A percentile compares a stretch with the other conserved stretches of the same genome.
These are phyloP conservation scores for Heliconius cydno DNA, from an alignment of 2,888 invertebrate genomes.

Conservation along the genomic window DNA sequence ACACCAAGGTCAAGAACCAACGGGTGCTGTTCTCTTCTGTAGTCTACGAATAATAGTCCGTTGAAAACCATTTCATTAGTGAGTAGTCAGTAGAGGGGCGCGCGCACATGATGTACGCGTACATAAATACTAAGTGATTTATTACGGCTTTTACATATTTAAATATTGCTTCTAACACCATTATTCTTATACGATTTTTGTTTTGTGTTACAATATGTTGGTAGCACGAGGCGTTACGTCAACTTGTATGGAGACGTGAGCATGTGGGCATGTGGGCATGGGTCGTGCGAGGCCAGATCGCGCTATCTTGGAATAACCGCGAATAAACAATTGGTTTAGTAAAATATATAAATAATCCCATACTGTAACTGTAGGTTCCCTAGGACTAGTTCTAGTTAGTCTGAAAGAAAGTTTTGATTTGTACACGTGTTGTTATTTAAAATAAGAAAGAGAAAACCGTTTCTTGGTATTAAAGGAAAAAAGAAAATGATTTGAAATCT, in stretches of 20 bases:
- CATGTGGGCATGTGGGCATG: no score
- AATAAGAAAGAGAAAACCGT: background rate
- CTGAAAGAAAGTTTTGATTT: background rate
- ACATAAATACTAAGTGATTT: slow-evolving; percentile 26
- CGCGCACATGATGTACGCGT: slow-evolving; percentile 20
- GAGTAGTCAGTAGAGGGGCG: background rate
- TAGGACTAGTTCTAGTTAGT: background rate
- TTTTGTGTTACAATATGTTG: background rate
- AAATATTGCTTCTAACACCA: slow-evolving; percentile 19
- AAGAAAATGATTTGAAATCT: background rate
- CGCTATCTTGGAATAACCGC: background rate
- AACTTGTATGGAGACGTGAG: background rate
- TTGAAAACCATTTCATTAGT: slow-evolving; percentile 30
- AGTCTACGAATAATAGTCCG: slow-evolving; percentile 27
- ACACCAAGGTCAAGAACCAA: background rate
- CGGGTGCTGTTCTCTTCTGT: background rate
- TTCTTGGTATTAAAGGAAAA: background rate
- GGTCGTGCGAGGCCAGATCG: background rate
- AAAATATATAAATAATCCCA: no score
- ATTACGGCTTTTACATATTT: slow-evolving; percentile 28
- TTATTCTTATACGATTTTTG: slow-evolving; percentile 2
- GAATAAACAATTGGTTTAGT: background rate
- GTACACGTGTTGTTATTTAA: background rate
- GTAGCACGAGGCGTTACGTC: background rate
- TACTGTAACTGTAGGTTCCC: no score